These are phyloP conservation scores for Xestia ashworthii DNA, from an alignment of 2,888 invertebrate genomes.

Conservation along the genomic window DNA sequence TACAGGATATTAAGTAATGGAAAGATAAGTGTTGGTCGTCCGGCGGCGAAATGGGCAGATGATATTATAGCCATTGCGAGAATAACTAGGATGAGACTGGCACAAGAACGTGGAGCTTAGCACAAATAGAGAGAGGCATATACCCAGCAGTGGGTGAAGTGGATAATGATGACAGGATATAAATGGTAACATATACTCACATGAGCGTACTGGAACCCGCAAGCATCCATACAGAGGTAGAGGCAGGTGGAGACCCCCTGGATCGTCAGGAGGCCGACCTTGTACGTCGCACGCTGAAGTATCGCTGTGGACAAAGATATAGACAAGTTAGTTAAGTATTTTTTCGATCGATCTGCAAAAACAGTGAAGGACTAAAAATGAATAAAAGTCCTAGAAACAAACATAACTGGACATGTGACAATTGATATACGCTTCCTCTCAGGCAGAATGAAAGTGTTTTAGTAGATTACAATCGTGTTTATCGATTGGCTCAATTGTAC, in stretches of 20 bases:
- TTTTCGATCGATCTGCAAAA: not conserved
- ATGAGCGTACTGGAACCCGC: conserved; percentile 96
- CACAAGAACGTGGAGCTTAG: too few species aligned
- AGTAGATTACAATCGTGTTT: not conserved
- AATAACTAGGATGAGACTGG: too few species aligned
- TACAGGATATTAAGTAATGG: not conserved
- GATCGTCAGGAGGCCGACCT: conserved; percentile 95
- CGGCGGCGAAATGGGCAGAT: too few species aligned
- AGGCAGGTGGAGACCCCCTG: conserved; percentile 96
- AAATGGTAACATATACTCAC: conserved; percentile 90
- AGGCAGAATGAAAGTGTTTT: not conserved
- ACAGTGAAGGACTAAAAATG: not conserved
- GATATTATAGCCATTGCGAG: too few species aligned
- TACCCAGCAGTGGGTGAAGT: too few species aligned
- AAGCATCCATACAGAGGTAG: conserved; percentile 97
- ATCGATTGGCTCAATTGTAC: not conserved
- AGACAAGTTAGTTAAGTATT: conserved; percentile 63
- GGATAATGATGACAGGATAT: not conserved
- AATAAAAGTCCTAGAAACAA: not conserved
- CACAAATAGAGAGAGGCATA: too few species aligned
- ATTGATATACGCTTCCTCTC: too few species aligned
- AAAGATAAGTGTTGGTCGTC: too few species aligned
- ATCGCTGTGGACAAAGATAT: conserved; percentile 80
- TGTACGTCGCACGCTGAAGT: conserved; percentile 89
- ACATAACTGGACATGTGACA: not conserved